Evolutionary conservation across 2,113 vertebrate genomes (phyloP).

Genomic region (Dicrurus megarhynchus): DNA sequence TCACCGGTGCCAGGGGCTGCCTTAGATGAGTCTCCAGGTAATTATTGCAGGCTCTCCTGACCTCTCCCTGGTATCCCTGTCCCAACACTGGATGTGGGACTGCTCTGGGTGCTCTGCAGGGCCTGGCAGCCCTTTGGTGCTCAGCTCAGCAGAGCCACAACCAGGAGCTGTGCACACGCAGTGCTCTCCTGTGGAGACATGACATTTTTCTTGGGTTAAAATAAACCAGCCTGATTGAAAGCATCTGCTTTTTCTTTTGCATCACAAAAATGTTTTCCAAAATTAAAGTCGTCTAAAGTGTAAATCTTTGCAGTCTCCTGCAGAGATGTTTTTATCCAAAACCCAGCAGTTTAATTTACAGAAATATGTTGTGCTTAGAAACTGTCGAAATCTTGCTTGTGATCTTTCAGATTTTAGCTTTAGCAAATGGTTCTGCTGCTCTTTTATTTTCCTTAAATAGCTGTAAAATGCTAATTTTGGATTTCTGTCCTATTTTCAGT

Average conservation of each 20-base stretch:
- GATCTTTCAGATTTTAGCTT: not conserved
- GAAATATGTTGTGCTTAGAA: not conserved
- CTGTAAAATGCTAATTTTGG: not conserved
- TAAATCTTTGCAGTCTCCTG: not conserved
- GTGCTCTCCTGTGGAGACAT: not conserved
- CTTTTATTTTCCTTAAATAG: not conserved
- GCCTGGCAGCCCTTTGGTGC: not conserved
- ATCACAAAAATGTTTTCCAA: not conserved
- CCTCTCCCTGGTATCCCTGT: not conserved
- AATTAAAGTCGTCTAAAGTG: not conserved
- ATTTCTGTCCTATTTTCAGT: not conserved
- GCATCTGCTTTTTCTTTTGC: slow-evolving; percentile 41
- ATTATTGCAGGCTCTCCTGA: not conserved
- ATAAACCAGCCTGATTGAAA: slow-evolving; percentile 42
- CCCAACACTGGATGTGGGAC: not conserved
- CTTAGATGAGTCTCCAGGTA: not conserved
- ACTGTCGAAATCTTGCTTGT: not conserved
- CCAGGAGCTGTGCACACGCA: not conserved
- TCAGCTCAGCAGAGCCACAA: not conserved
- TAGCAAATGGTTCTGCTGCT: not conserved
- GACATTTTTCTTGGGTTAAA: not conserved
- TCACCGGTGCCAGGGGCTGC: not conserved
- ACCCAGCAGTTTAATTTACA: not conserved
- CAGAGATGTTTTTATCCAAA: not conserved
- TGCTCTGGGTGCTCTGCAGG: not conserved